These are phyloP conservation scores for Platichthys stellatus DNA, from an alignment of 2,113 vertebrate genomes.

Conservation along the genomic window DNA sequence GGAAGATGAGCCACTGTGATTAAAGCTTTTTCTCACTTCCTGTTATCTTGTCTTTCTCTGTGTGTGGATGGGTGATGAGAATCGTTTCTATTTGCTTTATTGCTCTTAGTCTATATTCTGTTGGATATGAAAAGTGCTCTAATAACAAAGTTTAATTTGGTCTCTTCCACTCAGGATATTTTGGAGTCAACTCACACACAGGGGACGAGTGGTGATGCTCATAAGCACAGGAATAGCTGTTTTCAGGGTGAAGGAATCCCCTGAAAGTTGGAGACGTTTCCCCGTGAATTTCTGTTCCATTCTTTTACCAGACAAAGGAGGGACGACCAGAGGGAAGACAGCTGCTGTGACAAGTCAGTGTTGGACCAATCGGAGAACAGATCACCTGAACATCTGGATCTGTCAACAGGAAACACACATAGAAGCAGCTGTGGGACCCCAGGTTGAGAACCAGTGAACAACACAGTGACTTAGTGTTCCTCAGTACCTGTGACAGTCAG, in stretches of 20 bases:
- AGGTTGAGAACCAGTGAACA: background rate
- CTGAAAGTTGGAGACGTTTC: constrained; percentile 2
- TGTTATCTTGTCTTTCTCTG: too few species aligned
- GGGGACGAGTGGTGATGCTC: background rate
- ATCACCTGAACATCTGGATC: constrained; percentile 35
- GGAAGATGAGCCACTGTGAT: too few species aligned
- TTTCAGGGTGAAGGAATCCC: background rate
- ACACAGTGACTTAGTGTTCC: too few species aligned
- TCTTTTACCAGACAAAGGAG: constrained; percentile 31
- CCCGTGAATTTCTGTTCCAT: background rate
- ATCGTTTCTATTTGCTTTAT: too few species aligned
- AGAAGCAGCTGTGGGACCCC: background rate
- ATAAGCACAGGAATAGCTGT: constrained; percentile 22
- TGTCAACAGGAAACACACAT: background rate
- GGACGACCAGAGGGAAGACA: background rate
- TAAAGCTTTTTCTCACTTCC: too few species aligned
- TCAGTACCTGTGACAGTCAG: constrained; percentile 47
- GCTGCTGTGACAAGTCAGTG: constrained; percentile 41
- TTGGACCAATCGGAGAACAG: constrained; percentile 8
- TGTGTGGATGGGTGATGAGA: too few species aligned
- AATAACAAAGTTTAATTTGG: too few species aligned
- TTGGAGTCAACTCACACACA: constrained; percentile 35
- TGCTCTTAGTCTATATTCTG: too few species aligned
- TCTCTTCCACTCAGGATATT: background rate
- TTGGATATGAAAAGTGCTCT: too few species aligned